Percentiles rank a stretch among this genome's conserved stretches.
Evolutionary conservation across 2,797 vertebrate species (phyloP).

Genomic region (Poliocrania exsul): DNA sequence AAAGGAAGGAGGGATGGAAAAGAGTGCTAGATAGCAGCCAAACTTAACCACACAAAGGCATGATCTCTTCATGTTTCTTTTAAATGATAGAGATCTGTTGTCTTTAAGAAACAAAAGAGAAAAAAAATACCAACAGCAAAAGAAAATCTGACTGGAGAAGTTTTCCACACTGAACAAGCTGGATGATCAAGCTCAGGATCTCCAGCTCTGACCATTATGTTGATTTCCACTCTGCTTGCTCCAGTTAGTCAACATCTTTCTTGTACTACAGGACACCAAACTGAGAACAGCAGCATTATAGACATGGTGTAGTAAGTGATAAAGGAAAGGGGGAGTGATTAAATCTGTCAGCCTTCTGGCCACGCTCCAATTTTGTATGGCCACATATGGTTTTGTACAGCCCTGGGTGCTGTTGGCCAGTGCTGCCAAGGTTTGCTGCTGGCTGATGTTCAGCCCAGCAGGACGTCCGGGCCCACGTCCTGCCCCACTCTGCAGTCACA

Average conservation of each 20-base stretch:
- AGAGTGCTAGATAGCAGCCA: not conserved
- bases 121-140: not conserved
- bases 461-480: not conserved
- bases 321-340: not conserved
- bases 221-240: not conserved
- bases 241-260: not conserved
- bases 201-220: not conserved
- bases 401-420: not conserved
- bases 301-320: accelerated
- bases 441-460: not conserved
- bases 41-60: not conserved
- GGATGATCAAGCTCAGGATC: not conserved
- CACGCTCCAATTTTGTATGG: accelerated
- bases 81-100: not conserved
- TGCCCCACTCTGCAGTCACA: accelerated
- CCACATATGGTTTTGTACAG: accelerated
- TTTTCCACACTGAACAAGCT: not conserved
- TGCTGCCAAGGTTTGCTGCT: not conserved
- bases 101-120: not conserved
- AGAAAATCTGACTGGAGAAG: not conserved
- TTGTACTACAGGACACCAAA: not conserved
- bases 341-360: not conserved
- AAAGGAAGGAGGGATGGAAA: accelerated
- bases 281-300: not conserved
- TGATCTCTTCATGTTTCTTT: not conserved